A percentile compares a stretch with the other conserved stretches of the same genome.
Evolutionary conservation across 2,797 vertebrate species (phyloP).

Genomic region (Leptoclinus maculatus): DNA sequence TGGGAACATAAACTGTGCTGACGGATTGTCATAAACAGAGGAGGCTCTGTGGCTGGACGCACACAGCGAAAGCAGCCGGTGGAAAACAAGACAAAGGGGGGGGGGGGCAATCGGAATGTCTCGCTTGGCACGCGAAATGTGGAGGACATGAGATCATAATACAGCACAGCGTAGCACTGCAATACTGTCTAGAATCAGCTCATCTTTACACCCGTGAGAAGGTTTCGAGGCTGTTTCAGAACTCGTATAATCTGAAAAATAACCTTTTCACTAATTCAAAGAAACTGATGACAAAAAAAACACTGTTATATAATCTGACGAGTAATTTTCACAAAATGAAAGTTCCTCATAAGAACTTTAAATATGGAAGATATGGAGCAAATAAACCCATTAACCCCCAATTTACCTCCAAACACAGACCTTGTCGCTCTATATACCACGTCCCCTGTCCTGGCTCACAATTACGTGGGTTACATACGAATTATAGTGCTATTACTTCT

Average conservation of each 20-base stretch:
- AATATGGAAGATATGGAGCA: too few species aligned
- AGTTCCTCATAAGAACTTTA: too few species aligned
- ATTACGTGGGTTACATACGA: too few species aligned
- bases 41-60: conserved; percentile 23
- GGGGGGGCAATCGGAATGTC: not conserved
- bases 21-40: conserved; percentile 52
- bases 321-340: too few species aligned
- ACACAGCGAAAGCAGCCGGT: not conserved
- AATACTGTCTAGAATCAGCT: not conserved
- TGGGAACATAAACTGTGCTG: conserved; percentile 51
- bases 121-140: not conserved
- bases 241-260: not conserved
- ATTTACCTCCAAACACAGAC: too few species aligned
- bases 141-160: not conserved
- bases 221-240: not conserved
- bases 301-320: too few species aligned
- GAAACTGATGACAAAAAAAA: not conserved
- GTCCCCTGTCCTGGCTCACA: too few species aligned
- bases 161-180: not conserved
- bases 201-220: not conserved
- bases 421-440: too few species aligned
- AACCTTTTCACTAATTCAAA: not conserved
- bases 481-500: not conserved
- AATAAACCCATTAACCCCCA: too few species aligned
- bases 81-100: conserved; percentile 40